Evolutionary conservation across 2,888 invertebrate genomes (phyloP).

Genomic region (Ennomos quercinarius): DNA sequence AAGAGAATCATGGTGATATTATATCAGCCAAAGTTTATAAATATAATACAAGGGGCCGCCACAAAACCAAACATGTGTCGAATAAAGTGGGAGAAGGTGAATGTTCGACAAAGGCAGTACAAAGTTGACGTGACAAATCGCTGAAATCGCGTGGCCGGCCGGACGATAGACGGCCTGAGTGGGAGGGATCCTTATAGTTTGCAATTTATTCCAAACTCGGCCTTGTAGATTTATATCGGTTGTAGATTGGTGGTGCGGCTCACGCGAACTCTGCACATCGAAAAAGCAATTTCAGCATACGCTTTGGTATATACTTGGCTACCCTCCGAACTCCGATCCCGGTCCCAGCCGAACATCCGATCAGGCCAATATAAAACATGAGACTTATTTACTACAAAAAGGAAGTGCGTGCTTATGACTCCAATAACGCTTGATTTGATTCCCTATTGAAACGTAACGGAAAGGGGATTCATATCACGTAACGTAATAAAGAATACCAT

Average conservation of each 20-base stretch:
- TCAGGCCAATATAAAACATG: conserved; percentile 46
- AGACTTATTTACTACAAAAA: conserved; percentile 56
- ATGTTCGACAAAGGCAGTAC: conserved; percentile 49
- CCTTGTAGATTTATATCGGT: conserved; percentile 78
- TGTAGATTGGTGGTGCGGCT: conserved; percentile 69
- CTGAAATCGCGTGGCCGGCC: conserved; percentile 55
- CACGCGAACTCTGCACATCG: conserved; percentile 68
- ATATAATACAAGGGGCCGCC: not conserved
- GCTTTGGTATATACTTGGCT: conserved; percentile 44
- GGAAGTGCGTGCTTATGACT: conserved; percentile 51
- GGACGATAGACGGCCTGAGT: conserved; percentile 55
- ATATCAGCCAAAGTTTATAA: conserved; percentile 4
- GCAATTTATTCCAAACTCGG: conserved; percentile 77
- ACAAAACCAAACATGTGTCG: conserved; percentile 23
- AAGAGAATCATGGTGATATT: not conserved
- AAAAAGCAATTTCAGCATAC: conserved; percentile 74
- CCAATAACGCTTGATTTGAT: conserved; percentile 63
- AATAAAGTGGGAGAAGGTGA: conserved; percentile 34
- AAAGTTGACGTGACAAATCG: conserved; percentile 71
- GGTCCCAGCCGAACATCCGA: conserved; percentile 17
- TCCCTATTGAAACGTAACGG: conserved; percentile 43
- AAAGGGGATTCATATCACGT: conserved; percentile 64
- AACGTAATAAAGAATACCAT: conserved; percentile 61
- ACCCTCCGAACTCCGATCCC: conserved; percentile 19
- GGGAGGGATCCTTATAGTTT: conserved; percentile 70